A percentile compares a stretch with the other conserved stretches of the same genome.
Evolutionary conservation across 2,797 vertebrate genomes (phyloP).

Genomic region (Iguana delicatissima): DNA sequence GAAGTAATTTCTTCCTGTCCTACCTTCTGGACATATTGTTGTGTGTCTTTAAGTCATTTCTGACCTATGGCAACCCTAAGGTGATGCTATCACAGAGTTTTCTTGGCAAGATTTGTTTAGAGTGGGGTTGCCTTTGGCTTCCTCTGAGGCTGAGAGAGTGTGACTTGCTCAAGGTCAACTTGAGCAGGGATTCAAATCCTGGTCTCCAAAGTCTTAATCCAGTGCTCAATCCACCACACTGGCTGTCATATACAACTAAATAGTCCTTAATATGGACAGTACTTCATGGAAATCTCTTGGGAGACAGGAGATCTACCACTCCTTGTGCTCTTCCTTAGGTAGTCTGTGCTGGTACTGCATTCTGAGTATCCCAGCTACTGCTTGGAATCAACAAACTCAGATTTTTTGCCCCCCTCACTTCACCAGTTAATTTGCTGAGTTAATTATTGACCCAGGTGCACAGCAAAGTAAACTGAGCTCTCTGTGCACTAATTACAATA

Average conservation of each 20-base stretch:
- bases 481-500: constrained; percentile 24
- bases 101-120: no score
- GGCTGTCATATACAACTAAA: neutral
- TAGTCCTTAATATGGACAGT: neutral
- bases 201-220: no score
- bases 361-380: neutral
- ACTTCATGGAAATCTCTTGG: neutral
- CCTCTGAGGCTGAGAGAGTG: no score
- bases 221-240: no score
- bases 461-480: neutral
- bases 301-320: neutral
- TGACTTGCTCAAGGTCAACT: no score
- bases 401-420: neutral
- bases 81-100: no score
- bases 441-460: constrained; percentile 40
- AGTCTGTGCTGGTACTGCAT: neutral
- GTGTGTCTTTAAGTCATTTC: no score
- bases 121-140: no score
- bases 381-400: constrained; percentile 9
- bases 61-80: no score
- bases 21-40: neutral
- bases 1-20: neutral
- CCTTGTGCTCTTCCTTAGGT: neutral
- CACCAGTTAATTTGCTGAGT: constrained; percentile 25
- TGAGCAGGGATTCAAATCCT: no score